Conservation (phyloP, 2,888 invertebrate species). For the Catocala nupta region DNA sequence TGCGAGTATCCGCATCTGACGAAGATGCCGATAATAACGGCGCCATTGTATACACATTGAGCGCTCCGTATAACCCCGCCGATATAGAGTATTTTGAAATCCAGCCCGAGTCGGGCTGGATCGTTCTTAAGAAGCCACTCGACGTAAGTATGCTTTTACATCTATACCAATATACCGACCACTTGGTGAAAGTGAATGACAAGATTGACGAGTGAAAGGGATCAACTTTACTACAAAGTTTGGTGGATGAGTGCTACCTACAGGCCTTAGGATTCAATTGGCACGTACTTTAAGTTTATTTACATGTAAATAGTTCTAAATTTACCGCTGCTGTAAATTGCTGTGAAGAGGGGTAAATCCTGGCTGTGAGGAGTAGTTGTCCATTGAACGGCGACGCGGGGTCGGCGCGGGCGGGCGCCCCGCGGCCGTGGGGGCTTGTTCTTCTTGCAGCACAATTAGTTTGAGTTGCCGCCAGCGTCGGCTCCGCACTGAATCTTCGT, state of each 20-base stretch:
- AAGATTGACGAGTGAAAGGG: constrained; percentile 82
- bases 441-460: constrained; percentile 91
- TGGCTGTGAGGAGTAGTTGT: constrained; percentile 87
- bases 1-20: constrained; percentile 97
- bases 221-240: constrained; percentile 83
- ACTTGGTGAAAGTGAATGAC: constrained; percentile 67
- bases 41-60: constrained; percentile 96
- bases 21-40: constrained; percentile 99
- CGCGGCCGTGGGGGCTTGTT: constrained; percentile 85
- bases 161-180: constrained; percentile 45
- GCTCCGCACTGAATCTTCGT: constrained; percentile 84
- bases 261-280: constrained; percentile 87
- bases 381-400: constrained; percentile 76
- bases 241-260: constrained; percentile 88
- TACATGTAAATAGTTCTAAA: constrained; percentile 87
- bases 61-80: constrained; percentile 95
- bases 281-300: constrained; percentile 84
- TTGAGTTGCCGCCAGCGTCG: constrained; percentile 89
- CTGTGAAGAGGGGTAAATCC: constrained; percentile 83
- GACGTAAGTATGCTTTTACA: constrained; percentile 93
- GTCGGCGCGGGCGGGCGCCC: constrained; percentile 35
- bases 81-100: constrained; percentile 98
- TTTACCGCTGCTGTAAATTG: constrained; percentile 85
- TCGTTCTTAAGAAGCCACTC: constrained; percentile 96
- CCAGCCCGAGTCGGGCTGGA: constrained; percentile 99